Evolutionary conservation across 2,797 vertebrate species (phyloP), one percentile per base, ranked within the genome.

Genomic region (Acrocephalus scirpaceus): DNA sequence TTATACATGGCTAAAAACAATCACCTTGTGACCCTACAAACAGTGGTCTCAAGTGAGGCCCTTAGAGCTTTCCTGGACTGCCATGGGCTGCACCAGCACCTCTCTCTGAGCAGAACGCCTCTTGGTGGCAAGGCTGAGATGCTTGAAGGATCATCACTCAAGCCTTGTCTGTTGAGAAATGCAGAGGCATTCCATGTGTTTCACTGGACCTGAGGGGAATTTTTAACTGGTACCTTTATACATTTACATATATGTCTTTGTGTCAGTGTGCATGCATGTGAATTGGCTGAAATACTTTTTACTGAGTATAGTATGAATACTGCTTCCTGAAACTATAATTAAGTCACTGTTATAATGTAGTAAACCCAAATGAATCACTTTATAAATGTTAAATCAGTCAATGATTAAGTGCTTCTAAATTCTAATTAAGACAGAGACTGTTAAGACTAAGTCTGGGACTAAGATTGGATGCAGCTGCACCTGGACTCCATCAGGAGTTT

Each of bases 101-200:
- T n/a, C 42, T 29, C n/a, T 56, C 62, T 56, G 62, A 75, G 48
- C 13, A 40, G 62, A 26, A 54, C 0, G 2, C 13, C 22, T 56
- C 56, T 27, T 0, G 0, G 34, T 54, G 15, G 42, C 48, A 69
- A 42, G 69, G 48, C 48, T 47, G 60, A 17, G 20, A 53, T 4
- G 5, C 8, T 9, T 74, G 17, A 81, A 80, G 54, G 21, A 54
- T 7, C 0, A 0, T 47, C 10, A 8, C 25, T 53, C 34, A 54
- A 30, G 7, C 38, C 13, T 26, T 67, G 40, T 25, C n/a, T 34
- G 17, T 26, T 80, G 61, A 61, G 34, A 67, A 67, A 74, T 34
- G 48, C 48, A 77, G 73, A 70, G 9, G 50, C 34, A 47, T 47
- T 48, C 11, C 7, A 34, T 7, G 4, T 56, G 25, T 61, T 61